Evolutionary conservation across 2,113 vertebrate species (phyloP).

Genomic region (Plectropomus leopardus): DNA sequence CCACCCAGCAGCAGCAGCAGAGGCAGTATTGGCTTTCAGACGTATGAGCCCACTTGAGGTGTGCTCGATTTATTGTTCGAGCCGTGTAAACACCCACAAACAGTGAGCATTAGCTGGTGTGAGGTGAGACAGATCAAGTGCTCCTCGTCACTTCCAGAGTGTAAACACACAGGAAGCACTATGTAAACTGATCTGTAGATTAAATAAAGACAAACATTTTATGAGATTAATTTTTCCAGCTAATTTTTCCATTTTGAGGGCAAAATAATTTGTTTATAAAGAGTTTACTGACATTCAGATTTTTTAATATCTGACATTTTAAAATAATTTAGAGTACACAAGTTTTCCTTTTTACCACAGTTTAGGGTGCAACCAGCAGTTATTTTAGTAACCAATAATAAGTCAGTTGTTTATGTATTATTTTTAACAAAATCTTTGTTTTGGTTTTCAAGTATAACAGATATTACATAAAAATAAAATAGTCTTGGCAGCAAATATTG

Average conservation of each 20-base stretch:
- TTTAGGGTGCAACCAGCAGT: not conserved
- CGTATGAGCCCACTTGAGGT: conserved; percentile 21
- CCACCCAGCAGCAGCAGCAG: conserved; percentile 13
- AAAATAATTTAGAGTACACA: not conserved
- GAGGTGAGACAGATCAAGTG: conserved; percentile 9
- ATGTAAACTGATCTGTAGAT: conserved; percentile 19
- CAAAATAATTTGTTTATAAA: not conserved
- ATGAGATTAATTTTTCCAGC: not conserved
- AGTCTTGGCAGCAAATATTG: no score
- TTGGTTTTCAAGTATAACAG: no score
- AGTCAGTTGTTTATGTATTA: no score
- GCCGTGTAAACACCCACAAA: not conserved
- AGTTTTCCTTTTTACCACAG: not conserved
- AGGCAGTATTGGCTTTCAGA: conserved; percentile 27
- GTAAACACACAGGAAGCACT: conserved; percentile 22
- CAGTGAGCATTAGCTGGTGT: not conserved
- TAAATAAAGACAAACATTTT: conserved; percentile 29
- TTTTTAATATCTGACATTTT: not conserved
- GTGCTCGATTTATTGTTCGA: conserved; percentile 30
- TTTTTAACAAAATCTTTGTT: no score
- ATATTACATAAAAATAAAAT: no score
- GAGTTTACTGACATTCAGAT: not conserved
- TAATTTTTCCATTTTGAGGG: conserved; percentile 12
- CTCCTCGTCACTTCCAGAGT: conserved; percentile 6
- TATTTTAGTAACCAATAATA: not conserved